Base-by-base conservation (phyloP, 2,888 invertebrate genomes). In the Pinctada fucata region DNA sequence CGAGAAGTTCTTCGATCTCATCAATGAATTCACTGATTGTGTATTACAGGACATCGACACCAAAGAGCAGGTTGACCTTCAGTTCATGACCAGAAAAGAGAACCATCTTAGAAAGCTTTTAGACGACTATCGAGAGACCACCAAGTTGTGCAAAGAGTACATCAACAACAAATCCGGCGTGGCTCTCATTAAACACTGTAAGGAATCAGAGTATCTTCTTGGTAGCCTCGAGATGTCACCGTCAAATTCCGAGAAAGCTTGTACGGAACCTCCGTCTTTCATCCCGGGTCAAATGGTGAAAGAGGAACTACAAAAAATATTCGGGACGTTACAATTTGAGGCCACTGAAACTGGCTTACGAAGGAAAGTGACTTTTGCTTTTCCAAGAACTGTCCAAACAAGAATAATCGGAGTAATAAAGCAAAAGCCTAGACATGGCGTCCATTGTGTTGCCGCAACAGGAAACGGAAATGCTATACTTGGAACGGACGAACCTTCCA, bases 401-500 rank as follows among this genome's bases (percentile, higher is more conserved):
- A 58, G 66, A 16, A 66, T 74, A 13, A 64, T 50, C 48, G 64
- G 63, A 10, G 50, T 49, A 48, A 48, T 74, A 48, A 50, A 13
- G 3, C 74, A 74, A 51, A 74, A 74, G 48, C 66, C 74, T 2
- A 65, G 74, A 50, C 50, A 66, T 66, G 74, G 74, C 3, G 50
- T 65, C 48, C 66, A 65, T 66, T 63, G 74, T 74, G 45, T 74
- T n/a, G 50, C 48, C 16, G 49, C 74, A 3, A 74, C 74, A 16
- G 65, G 66, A 50, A 74, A 74, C 51, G 74, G 74, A 65, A 74
- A 74, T 31, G 74, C 66, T 10, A 74, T 74, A 51, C 45, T 74
- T 6, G 74, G 74, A 49, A 74, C 74, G 49, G 74, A 66, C 6
- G 74, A 64, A 13, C 58, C 47, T 16, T 63, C 66, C 6, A 66